phyloP scores from a whole-genome alignment of 2,888 invertebrate species.

The Formica aserva region DNA sequence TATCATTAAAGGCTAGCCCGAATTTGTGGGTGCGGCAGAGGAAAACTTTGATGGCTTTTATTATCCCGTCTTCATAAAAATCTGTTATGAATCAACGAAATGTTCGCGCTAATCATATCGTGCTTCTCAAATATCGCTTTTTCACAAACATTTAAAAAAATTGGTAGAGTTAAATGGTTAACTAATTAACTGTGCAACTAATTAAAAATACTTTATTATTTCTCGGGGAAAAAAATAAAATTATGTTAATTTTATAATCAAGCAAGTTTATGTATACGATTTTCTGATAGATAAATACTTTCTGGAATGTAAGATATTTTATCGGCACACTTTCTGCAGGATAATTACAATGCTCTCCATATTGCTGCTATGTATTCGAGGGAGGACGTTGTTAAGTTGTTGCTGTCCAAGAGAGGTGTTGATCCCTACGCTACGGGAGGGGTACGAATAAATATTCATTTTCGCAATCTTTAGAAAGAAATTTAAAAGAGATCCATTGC shows the following conservation, averaged over 20 bases:
- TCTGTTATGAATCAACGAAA: background rate
- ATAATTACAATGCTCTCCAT: slow-evolving; percentile 98
- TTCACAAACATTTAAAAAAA: background rate
- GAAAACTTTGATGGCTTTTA: slow-evolving; percentile 71
- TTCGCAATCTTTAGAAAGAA: background rate
- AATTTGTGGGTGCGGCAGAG: slow-evolving; percentile 79
- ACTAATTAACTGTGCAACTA: background rate
- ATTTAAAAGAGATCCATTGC: background rate
- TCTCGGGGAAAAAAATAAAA: background rate
- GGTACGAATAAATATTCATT: slow-evolving; percentile 88
- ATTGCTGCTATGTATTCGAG: slow-evolving; percentile 97
- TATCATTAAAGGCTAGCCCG: slow-evolving; percentile 45
- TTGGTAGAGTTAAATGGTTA: background rate
- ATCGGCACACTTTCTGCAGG: slow-evolving; percentile 88
- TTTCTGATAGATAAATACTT: background rate
- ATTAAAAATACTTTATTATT: background rate
- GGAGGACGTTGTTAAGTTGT: slow-evolving; percentile 96
- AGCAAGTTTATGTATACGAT: background rate
- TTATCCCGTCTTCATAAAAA: slow-evolving; percentile 70
- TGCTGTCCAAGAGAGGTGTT: slow-evolving; percentile 95
- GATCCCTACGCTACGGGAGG: slow-evolving; percentile 97
- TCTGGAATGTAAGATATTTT: background rate
- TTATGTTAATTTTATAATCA: no score
- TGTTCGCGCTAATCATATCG: background rate
- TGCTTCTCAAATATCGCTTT: background rate